phyloP scores from a whole-genome alignment of 2,113 vertebrate genomes.

The Cyanoderma ruficeps region DNA sequence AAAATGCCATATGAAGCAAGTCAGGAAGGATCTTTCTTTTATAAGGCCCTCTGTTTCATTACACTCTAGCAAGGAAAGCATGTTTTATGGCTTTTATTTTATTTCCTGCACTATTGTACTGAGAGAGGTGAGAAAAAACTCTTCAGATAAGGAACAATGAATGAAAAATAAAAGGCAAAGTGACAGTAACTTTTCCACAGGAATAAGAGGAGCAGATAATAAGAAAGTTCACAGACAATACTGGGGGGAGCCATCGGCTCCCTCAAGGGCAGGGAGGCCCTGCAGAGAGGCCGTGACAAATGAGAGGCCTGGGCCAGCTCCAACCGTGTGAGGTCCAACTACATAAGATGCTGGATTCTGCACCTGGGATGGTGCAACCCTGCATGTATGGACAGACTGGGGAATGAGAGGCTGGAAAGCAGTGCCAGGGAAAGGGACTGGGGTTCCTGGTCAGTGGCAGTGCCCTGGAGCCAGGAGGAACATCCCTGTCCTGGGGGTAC shows the following conservation, averaged over 20 bases:
- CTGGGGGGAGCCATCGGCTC: rapidly evolving
- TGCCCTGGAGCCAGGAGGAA: background rate
- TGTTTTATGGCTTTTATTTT: conserved; percentile 41
- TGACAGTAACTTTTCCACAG: background rate
- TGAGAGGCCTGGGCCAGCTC: background rate
- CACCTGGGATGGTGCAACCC: background rate
- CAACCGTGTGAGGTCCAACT: rapidly evolving
- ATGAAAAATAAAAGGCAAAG: background rate
- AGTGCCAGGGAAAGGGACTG: background rate
- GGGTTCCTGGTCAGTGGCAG: background rate
- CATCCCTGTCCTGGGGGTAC: background rate
- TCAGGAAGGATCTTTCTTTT: background rate
- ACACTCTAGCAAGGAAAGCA: background rate
- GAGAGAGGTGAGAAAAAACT: background rate
- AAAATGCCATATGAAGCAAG: conserved; percentile 3
- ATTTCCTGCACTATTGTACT: background rate
- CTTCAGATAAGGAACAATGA: background rate
- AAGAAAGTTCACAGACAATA: background rate
- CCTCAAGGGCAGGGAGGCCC: rapidly evolving
- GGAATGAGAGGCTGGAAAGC: background rate
- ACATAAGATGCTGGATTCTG: rapidly evolving
- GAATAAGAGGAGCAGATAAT: background rate
- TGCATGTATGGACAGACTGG: rapidly evolving
- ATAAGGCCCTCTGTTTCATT: conserved; percentile 6
- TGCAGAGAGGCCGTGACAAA: background rate